Evolutionary conservation across 2,797 vertebrate genomes (phyloP).

Genomic region (Crocodylus rhombifer): DNA sequence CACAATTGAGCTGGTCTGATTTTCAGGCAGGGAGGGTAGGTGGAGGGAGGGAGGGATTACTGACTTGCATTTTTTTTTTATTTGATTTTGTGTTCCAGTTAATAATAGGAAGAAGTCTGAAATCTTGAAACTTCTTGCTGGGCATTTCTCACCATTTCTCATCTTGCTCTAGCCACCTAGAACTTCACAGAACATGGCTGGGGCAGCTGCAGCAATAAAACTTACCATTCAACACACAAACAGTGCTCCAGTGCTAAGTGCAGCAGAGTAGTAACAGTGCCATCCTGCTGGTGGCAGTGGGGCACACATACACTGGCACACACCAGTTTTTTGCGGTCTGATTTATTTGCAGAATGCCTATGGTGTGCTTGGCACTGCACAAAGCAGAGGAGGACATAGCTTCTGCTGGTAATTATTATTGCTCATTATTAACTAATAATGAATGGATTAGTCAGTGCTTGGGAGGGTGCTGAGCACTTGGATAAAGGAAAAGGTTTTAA

Average conservation of each 20-base stretch:
- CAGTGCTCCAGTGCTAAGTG: background rate
- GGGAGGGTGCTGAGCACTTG: background rate
- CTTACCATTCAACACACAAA: background rate
- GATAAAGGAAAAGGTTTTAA: background rate
- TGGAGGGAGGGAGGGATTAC: no score
- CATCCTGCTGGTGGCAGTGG: background rate
- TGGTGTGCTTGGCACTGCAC: rapidly evolving
- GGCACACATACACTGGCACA: background rate
- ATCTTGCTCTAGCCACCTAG: background rate
- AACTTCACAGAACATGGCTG: background rate
- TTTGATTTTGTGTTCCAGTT: background rate
- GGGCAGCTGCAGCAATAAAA: background rate
- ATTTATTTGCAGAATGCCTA: rapidly evolving
- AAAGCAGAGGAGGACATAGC: background rate
- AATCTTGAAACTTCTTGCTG: background rate
- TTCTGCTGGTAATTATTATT: rapidly evolving
- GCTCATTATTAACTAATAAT: background rate
- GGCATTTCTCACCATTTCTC: background rate
- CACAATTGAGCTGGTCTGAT: no score
- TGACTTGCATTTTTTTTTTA: no score
- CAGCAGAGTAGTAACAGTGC: background rate
- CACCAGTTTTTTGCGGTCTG: background rate
- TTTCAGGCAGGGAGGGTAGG: no score
- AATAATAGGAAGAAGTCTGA: background rate
- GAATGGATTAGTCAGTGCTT: slow-evolving; percentile 1